A percentile compares a stretch with the other conserved stretches of the same genome.
These are phyloP conservation scores for Hippocampus zosterae DNA, from an alignment of 2,113 vertebrate genomes.

Conservation along the genomic window DNA sequence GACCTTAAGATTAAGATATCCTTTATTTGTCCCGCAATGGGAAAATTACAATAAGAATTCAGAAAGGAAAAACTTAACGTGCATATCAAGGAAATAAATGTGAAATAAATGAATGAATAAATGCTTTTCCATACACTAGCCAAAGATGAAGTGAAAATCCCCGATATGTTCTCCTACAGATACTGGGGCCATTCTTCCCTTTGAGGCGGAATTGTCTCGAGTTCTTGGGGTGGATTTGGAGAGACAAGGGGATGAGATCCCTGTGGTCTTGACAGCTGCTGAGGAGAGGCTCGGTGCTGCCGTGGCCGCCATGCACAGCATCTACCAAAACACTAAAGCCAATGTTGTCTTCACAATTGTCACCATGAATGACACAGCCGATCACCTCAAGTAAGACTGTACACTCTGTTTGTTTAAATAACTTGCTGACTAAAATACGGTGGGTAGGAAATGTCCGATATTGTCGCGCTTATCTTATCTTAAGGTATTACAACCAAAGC, in stretches of 20 bases:
- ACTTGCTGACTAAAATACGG: not conserved
- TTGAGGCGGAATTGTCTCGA: slow-evolving; percentile 82
- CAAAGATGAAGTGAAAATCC: not conserved
- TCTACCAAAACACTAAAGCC: slow-evolving; percentile 83
- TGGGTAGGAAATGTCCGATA: too few relatives aligned
- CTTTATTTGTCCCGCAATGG: too few relatives aligned
- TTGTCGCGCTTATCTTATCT: not conserved
- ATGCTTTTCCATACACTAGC: not conserved
- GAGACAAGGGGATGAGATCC: slow-evolving; percentile 77
- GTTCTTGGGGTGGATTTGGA: slow-evolving; percentile 47
- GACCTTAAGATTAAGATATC: too few relatives aligned
- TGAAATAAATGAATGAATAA: not conserved
- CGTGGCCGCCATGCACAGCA: slow-evolving; percentile 88
- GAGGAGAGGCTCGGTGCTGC: slow-evolving; percentile 88
- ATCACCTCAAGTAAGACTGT: slow-evolving; percentile 82
- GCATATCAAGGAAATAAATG: too few relatives aligned
- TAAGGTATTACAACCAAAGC: not conserved
- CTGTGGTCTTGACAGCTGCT: slow-evolving; percentile 85
- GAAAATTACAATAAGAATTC: too few relatives aligned
- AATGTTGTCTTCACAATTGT: slow-evolving; percentile 89
- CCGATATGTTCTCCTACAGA: slow-evolving; percentile 63
- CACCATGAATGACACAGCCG: slow-evolving; percentile 83
- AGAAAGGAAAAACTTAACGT: too few relatives aligned
- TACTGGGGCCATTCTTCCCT: slow-evolving; percentile 76
- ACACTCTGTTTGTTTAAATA: not conserved